Evolutionary conservation across 2,888 invertebrate genomes (phyloP).

Genomic region (Agrilus cyanescens): DNA sequence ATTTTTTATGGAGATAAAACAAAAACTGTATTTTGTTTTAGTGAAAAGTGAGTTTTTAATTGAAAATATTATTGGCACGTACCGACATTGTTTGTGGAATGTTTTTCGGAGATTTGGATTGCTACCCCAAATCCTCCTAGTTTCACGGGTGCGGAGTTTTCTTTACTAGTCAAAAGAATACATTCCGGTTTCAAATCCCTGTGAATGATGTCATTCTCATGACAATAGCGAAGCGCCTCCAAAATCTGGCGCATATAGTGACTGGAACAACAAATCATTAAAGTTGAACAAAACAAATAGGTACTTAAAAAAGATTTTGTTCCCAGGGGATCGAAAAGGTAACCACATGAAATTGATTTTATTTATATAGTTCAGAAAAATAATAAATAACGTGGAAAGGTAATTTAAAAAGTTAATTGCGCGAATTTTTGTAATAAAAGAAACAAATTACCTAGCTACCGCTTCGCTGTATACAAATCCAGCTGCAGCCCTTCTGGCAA

Average conservation of each 20-base stretch:
- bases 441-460: conserved; percentile 75
- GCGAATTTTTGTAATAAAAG: conserved; percentile 1
- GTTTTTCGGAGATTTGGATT: conserved; percentile 75
- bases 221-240: conserved; percentile 94
- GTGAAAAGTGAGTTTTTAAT: no score
- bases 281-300: not conserved
- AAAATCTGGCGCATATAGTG: conserved; percentile 98
- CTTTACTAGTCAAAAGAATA: conserved; percentile 87
- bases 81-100: conserved; percentile 27
- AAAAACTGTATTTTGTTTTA: no score
- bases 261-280: conserved; percentile 38
- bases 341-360: no score
- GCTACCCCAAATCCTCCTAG: conserved; percentile 96
- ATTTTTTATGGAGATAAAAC: no score
- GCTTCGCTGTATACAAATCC: conserved; percentile 99
- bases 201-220: conserved; percentile 96
- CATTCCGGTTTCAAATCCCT: conserved; percentile 96
- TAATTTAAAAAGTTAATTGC: not conserved
- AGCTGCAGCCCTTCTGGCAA: conserved; percentile 86
- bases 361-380: not conserved
- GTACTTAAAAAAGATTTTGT: conserved; percentile 5
- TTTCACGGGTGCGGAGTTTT: conserved; percentile 97
- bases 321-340: not conserved
- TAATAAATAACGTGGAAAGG: not conserved
- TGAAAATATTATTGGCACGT: conserved; percentile 11